Percentiles rank a stretch among this genome's conserved stretches.
phyloP scores from a whole-genome alignment of 2,113 vertebrate species.

The Ondatra zibethicus region DNA sequence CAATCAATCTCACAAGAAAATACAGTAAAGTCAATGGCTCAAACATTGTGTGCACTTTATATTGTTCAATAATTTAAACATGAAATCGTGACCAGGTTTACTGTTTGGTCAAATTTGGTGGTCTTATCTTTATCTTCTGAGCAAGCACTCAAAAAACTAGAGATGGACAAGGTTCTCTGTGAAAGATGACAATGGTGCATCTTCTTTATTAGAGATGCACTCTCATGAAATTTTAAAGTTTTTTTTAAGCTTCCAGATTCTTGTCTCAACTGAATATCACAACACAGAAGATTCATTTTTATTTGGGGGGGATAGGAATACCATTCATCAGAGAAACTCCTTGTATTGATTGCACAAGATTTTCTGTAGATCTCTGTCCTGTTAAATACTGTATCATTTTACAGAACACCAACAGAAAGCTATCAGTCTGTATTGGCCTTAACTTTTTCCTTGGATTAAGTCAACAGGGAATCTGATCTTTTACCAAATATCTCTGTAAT shows the following conservation, averaged over 20 bases:
- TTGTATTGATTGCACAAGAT: background rate
- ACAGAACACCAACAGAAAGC: rapidly evolving
- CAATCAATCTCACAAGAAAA: background rate
- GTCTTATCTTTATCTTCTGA: no score
- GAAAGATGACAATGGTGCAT: background rate
- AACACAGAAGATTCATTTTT: no score
- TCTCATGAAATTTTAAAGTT: background rate
- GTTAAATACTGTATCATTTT: background rate
- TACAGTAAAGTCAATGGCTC: background rate
- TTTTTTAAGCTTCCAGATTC: background rate
- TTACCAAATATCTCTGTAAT: background rate
- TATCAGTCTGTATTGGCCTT: background rate
- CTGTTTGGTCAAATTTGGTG: background rate
- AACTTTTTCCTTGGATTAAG: background rate
- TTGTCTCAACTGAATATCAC: background rate
- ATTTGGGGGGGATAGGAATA: background rate
- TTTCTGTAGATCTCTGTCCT: background rate
- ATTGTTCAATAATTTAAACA: background rate
- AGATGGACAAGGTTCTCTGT: background rate
- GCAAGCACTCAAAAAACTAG: no score
- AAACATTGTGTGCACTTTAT: background rate
- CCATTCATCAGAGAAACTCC: background rate
- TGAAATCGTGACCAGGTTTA: background rate
- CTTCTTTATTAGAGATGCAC: background rate
- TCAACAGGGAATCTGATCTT: background rate